These are phyloP conservation scores for Eubasilissa regina DNA, from an alignment of 1,140 invertebrate genomes.

Conservation along the genomic window DNA sequence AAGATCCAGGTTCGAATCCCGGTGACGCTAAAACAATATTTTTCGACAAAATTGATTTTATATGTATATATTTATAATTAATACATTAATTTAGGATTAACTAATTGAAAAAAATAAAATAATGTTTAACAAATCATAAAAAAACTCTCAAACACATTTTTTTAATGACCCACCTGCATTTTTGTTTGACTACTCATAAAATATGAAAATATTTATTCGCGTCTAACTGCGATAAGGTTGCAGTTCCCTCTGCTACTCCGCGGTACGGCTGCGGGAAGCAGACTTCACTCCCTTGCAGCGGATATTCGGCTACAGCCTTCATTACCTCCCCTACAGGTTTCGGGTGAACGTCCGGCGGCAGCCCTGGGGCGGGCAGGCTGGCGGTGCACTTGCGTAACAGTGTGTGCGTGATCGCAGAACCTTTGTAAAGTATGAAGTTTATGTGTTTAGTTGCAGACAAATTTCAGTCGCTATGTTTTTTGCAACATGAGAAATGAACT, in stretches of 20 bases:
- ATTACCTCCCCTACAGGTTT: conserved; percentile 33
- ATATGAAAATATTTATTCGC: too few species aligned
- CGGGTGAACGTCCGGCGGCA: conserved; percentile 36
- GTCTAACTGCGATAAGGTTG: background rate
- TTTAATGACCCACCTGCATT: too few species aligned
- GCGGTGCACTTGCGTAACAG: conserved; percentile 8
- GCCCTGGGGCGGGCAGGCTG: background rate
- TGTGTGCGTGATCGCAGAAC: conserved; percentile 32
- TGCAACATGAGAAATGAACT: background rate
- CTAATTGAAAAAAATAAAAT: too few species aligned
- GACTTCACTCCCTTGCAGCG: background rate
- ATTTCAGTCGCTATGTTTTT: background rate
- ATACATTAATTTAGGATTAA: too few species aligned
- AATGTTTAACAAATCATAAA: too few species aligned
- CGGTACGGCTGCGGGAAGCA: background rate
- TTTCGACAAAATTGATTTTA: too few species aligned
- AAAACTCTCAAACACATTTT: too few species aligned
- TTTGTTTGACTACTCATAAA: too few species aligned
- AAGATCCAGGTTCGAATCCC: too few species aligned
- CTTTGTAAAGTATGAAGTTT: conserved; percentile 10
- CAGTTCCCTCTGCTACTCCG: background rate
- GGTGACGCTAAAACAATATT: too few species aligned
- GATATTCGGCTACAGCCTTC: conserved; percentile 18
- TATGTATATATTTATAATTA: too few species aligned
- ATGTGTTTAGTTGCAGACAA: conserved; percentile 11